A percentile compares a stretch with the other conserved stretches of the same genome.
Evolutionary conservation across 35 echinoderm and acorn worm genomes (phyloP).

Genomic region (Stichopus chloronotus): DNA sequence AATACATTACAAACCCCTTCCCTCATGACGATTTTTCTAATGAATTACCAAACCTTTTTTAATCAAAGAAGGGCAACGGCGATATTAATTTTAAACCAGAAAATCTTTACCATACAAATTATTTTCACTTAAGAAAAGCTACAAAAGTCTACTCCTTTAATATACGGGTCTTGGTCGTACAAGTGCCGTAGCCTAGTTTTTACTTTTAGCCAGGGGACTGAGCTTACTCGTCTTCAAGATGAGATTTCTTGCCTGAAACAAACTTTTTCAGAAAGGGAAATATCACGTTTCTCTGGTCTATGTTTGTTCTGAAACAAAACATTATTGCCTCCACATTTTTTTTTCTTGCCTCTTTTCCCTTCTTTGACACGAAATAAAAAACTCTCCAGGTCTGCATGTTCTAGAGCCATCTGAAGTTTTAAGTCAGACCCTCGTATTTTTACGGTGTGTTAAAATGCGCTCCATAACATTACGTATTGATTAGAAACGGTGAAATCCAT

Average conservation of each 20-base stretch:
- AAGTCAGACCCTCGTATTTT: not conserved
- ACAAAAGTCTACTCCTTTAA: too few species aligned
- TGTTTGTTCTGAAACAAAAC: not conserved
- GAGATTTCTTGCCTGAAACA: not conserved
- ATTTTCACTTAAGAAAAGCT: too few species aligned
- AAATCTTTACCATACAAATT: too few species aligned
- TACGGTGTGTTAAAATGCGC: not conserved
- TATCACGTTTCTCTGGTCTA: not conserved
- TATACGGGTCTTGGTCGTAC: too few species aligned
- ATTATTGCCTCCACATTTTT: not conserved
- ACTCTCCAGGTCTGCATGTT: not conserved
- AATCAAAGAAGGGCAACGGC: too few species aligned
- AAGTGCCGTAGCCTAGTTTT: not conserved
- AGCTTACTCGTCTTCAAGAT: not conserved
- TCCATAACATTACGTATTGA: conserved; percentile 3
- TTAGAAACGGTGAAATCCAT: conserved; percentile 10
- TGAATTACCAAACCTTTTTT: too few species aligned
- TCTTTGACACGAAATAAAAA: not conserved
- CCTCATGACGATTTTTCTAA: too few species aligned
- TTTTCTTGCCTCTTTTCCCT: not conserved
- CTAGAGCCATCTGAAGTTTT: not conserved
- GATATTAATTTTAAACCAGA: too few species aligned
- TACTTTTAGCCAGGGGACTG: not conserved
- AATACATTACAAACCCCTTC: too few species aligned
- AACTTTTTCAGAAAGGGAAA: not conserved